Base-by-base conservation (phyloP, 2,888 invertebrate genomes). In the Mimumesa dahlbomi region DNA sequence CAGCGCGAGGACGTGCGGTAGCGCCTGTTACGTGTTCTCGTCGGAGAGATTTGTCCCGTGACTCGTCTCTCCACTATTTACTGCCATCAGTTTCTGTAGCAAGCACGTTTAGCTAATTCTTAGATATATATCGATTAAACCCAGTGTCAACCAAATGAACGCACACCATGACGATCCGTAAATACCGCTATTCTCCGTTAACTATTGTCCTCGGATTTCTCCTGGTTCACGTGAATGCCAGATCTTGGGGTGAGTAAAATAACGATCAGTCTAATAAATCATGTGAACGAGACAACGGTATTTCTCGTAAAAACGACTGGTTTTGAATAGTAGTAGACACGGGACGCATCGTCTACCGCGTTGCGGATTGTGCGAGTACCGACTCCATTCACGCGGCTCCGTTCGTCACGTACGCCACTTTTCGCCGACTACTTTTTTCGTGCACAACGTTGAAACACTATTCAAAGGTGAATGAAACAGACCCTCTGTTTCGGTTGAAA, bases 331-430 rank as follows among this genome's bases (percentile, higher is more conserved):
- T 14, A 4, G 6, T 6, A 52, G 16, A 18, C 48, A 49, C 53
- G 53, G 49, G 59, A n/a, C 25, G 54, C 49, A 48, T 58, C 52
- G 18, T 52, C 14, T 16, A 57, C 43, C 61, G 45, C 48, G 70
- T 64, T 57, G 62, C 56, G 68, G 77, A 11, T 42, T 64, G 62
- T 40, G 66, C 58, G 48, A 58, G 65, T 42, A 45, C 67, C 42
- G 69, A 62, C 85, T 83, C 87, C 88, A 88, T 88, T 84, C 84
- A 83, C 80, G 81, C 80, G 77, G 74, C 57, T 70, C 75, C 61
- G 62, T 68, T 80, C 79, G 88, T 87, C 88, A 88, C 88, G 88
- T 88, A 88, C 84, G 84, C 88, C 87, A 85, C 76, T 78, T 74
- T 62, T 67, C 58, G 49, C 38, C 22, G 18, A 48, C 59, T 56